Evolutionary conservation across 2,113 vertebrate genomes (phyloP).

Genomic region (Dasypus novemcinctus): DNA sequence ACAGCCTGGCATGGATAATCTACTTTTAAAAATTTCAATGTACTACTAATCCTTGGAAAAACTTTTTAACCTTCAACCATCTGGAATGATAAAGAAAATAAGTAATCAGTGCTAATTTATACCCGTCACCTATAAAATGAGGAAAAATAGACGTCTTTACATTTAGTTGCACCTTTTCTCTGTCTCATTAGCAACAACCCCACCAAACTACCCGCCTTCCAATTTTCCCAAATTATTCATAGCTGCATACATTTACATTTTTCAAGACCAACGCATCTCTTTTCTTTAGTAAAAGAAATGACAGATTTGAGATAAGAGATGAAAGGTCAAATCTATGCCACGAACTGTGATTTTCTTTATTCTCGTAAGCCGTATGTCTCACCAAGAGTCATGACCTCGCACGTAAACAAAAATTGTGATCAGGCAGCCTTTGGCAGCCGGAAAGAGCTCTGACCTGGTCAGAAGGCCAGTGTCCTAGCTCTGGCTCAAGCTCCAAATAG

Average conservation of each 20-base stretch:
- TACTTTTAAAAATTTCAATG: conserved; percentile 73
- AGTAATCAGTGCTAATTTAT: conserved; percentile 83
- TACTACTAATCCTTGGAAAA: conserved; percentile 81
- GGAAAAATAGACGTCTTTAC: conserved; percentile 75
- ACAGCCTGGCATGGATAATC: conserved; percentile 59
- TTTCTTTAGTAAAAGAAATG: conserved; percentile 73
- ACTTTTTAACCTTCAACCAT: conserved; percentile 81
- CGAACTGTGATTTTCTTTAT: conserved; percentile 41
- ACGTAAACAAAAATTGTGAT: not conserved
- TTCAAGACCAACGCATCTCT: conserved; percentile 44
- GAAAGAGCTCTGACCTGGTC: not conserved
- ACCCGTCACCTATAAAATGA: conserved; percentile 79
- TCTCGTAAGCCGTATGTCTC: conserved; percentile 3
- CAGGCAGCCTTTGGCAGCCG: not conserved
- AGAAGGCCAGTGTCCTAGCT: not conserved
- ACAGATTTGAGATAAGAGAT: conserved; percentile 70
- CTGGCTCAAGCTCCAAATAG: not conserved
- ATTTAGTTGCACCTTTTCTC: conserved; percentile 72
- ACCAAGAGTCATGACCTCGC: not conserved
- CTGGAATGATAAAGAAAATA: conserved; percentile 82
- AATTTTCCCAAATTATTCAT: conserved; percentile 60
- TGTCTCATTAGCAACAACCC: conserved; percentile 54
- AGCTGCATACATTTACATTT: conserved; percentile 27
- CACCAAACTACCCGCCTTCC: not conserved
- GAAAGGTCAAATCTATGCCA: conserved; percentile 56